Evolutionary conservation across 2,113 vertebrate species (phyloP).

Genomic region (Okapia johnstoni): DNA sequence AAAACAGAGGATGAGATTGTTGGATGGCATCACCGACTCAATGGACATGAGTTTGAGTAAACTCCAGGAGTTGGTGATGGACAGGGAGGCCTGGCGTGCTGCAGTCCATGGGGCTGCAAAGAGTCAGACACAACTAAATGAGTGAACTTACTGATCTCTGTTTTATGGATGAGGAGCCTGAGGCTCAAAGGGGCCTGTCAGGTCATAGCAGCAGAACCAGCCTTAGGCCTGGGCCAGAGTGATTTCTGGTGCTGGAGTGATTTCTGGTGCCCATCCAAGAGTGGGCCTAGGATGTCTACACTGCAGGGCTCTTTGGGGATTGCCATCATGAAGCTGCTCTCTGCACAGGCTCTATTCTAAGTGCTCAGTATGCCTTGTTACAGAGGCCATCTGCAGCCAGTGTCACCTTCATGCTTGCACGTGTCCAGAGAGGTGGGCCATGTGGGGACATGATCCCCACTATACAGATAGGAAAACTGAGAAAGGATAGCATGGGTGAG

Average conservation of each 20-base stretch:
- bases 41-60: neutral
- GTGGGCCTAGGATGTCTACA: neutral
- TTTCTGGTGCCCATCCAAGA: neutral
- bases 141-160: neutral
- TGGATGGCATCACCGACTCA: neutral
- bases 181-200: neutral
- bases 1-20: neutral
- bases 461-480: neutral
- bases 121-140: neutral
- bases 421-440: rapidly evolving
- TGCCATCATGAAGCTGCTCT: neutral
- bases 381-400: neutral
- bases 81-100: neutral
- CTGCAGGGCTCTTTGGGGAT: neutral
- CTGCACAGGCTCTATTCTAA: neutral
- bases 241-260: neutral
- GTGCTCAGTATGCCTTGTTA: neutral
- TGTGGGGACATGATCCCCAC: neutral
- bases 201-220: neutral
- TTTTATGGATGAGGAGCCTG: rapidly evolving
- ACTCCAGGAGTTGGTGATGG: neutral
- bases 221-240: neutral
- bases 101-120: neutral
- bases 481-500: neutral
- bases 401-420: neutral